Conservation (phyloP, 2,797 vertebrate genomes). For the Cephalopachus bancanus region DNA sequence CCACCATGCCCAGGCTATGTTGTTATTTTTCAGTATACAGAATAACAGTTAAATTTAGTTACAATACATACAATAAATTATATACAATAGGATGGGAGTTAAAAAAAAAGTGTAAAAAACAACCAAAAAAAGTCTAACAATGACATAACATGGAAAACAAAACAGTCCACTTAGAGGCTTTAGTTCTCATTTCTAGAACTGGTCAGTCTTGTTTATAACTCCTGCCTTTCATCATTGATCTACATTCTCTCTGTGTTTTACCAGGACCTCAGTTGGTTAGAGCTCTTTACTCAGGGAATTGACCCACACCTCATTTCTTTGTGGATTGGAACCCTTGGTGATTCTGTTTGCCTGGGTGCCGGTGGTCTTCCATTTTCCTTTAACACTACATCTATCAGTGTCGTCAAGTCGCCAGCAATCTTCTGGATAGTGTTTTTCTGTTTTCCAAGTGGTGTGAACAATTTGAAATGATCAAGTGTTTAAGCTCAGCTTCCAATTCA, state of each 20-base stretch:
- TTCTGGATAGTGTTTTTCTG: not conserved
- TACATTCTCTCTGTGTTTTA: not conserved
- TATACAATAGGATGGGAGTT: not conserved
- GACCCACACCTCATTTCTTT: not conserved
- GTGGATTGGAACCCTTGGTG: not conserved
- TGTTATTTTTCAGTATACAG: slow-evolving; percentile 12
- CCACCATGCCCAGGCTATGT: not conserved
- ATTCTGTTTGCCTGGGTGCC: not conserved
- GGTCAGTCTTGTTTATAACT: not conserved
- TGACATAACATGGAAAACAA: not conserved
- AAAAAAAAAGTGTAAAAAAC: not conserved
- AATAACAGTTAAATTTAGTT: not conserved
- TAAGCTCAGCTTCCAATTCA: not conserved
- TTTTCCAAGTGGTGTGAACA: not conserved
- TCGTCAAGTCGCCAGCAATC: not conserved
- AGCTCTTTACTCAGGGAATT: not conserved
- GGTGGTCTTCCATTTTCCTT: not conserved
- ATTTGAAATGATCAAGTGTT: not conserved
- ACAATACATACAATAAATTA: not conserved
- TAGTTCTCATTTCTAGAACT: not conserved
- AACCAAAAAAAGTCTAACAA: not conserved
- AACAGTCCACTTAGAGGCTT: not conserved
- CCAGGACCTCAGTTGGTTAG: not conserved
- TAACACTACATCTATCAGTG: not conserved
- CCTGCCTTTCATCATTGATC: not conserved